Base-by-base conservation (phyloP, 2,113 vertebrate genomes). In the Casuarius casuarius region DNA sequence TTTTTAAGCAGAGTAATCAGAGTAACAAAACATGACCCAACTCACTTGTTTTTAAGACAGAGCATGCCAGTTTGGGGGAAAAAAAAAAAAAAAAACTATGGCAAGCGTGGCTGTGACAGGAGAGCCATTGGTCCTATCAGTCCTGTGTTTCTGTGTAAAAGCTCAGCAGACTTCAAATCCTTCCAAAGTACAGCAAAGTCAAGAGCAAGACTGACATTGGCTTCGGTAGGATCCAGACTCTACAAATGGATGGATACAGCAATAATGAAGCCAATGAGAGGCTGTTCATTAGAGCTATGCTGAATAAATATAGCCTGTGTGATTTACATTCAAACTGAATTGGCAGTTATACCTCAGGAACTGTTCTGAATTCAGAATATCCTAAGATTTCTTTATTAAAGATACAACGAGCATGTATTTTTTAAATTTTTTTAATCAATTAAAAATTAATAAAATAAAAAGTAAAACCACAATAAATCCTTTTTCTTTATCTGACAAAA, bases 1-100 rank as follows among this genome's bases (percentile, higher is more conserved):
- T 68, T 83, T 76, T 19, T 68, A 73, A 48, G 31, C 26, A 28
- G 5, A 83, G 67, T 25, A 73, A 61, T 81, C 70, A 76, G 42
- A 54, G 8, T 74, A 76, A 75, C 42, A 71, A 81, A 93, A 74
- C 17, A 25, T 25, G n/a, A 54, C 51, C 48, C 58, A 49, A 17
- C 7, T 71, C 56, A 75, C 28, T 46, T 74, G 28, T 61, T 68
- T 82, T 59, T 65, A 42, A 76, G 28, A 80, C 8, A 56, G 28
- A 48, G 4, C 0, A 0, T 54, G 29, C 48, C 52, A 29, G 1
- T 3, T 82, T 38, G 29, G 29, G 38, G 38, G 8, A 38, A 38
- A 38, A 38, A 38, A 38, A 38, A 38, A 38, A 38, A n/a, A 38
- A n/a, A 89, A 85, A 77, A 82, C 9, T 33, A 52, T 44, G 25